Percentiles rank a stretch among this genome's conserved stretches.
Evolutionary conservation across 2,113 vertebrate species (phyloP).

Genomic region (Turdus rufiventris): DNA sequence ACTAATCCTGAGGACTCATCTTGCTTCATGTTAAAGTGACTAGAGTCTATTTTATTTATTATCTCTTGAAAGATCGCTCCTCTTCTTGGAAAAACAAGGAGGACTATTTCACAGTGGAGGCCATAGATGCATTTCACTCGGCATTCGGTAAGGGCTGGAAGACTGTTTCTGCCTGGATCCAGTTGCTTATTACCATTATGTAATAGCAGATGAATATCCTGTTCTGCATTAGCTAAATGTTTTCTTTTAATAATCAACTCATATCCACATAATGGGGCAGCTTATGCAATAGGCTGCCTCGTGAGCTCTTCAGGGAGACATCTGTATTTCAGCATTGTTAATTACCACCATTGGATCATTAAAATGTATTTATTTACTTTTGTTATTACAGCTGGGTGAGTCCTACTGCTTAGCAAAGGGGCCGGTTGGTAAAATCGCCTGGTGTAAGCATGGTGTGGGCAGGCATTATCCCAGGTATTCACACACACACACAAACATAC

Average conservation of each 20-base stretch:
- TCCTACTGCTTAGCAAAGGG: not conserved
- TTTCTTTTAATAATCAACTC: conserved; percentile 65
- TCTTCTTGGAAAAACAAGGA: conserved; percentile 31
- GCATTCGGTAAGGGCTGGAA: not conserved
- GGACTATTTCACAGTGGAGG: not conserved
- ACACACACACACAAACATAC: not conserved
- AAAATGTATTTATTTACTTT: conserved; percentile 52
- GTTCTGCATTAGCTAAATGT: conserved; percentile 61
- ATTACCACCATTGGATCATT: conserved; percentile 35
- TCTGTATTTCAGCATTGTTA: conserved; percentile 53
- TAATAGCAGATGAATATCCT: conserved; percentile 49
- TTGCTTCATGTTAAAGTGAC: conserved; percentile 46
- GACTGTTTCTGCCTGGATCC: not conserved
- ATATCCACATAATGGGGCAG: conserved; percentile 10
- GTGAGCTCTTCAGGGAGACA: conserved; percentile 41
- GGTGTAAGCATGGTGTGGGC: conserved; percentile 4
- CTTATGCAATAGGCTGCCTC: conserved; percentile 37
- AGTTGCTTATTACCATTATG: conserved; percentile 43
- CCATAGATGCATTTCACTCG: conserved; percentile 7
- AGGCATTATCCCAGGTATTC: not conserved
- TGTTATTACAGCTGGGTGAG: conserved; percentile 46
- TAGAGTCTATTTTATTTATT: conserved; percentile 26
- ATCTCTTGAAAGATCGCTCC: conserved; percentile 47
- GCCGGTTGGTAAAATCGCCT: not conserved
- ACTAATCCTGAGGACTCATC: conserved; percentile 43